Percentiles rank a stretch among this genome's conserved stretches.
These are phyloP conservation scores for Philhelius pedissequus DNA, from an alignment of 2,888 invertebrate species.

Conservation along the genomic window DNA sequence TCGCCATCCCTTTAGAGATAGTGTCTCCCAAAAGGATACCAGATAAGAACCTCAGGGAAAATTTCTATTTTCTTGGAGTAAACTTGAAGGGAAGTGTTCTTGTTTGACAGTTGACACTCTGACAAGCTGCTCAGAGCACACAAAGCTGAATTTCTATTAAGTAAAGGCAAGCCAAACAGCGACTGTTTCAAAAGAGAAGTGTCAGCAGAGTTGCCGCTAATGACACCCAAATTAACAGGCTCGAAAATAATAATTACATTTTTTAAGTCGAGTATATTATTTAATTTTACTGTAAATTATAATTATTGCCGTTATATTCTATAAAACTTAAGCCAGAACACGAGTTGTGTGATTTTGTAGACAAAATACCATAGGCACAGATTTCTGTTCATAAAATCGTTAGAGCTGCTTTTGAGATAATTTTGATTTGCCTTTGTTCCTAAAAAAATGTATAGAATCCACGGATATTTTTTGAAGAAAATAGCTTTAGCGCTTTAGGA, in stretches of 20 bases:
- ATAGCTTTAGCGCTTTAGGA: too few relatives aligned
- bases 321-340: too few relatives aligned
- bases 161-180: slow-evolving; percentile 17
- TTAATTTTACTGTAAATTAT: too few relatives aligned
- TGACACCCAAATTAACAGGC: slow-evolving; percentile 14
- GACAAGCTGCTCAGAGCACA: slow-evolving; percentile 22
- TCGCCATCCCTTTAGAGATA: neutral
- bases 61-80: slow-evolving; percentile 23
- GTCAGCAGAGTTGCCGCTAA: slow-evolving; percentile 5
- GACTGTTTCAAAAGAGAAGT: neutral
- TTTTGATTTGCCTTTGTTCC: too few relatives aligned
- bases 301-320: too few relatives aligned
- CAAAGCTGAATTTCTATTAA: neutral
- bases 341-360: too few relatives aligned
- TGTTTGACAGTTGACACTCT: slow-evolving; percentile 50
- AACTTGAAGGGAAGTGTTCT: slow-evolving; percentile 23
- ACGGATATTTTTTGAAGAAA: too few relatives aligned
- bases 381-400: too few relatives aligned
- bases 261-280: too few relatives aligned
- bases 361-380: too few relatives aligned
- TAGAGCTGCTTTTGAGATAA: too few relatives aligned
- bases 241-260: neutral
- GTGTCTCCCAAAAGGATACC: neutral
- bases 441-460: too few relatives aligned
- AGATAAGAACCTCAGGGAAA: slow-evolving; percentile 27